A percentile compares a stretch with the other conserved stretches of the same genome.
These are phyloP conservation scores for Tichodroma muraria DNA, from an alignment of 2,113 vertebrate genomes.

Conservation along the genomic window DNA sequence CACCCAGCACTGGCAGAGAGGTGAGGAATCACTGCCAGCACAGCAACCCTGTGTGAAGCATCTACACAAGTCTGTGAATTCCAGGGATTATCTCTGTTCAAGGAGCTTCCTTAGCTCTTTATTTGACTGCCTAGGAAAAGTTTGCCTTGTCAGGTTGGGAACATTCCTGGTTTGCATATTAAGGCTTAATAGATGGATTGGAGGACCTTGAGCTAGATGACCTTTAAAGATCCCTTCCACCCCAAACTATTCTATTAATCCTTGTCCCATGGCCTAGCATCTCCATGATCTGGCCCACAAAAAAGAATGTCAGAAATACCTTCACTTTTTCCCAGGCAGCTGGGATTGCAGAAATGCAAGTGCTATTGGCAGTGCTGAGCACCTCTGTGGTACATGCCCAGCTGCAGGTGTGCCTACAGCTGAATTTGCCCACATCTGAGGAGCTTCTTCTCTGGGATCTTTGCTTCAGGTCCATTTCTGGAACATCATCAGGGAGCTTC, in stretches of 20 bases:
- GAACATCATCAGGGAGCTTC: neutral
- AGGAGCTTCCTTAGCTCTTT: neutral
- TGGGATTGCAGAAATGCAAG: neutral
- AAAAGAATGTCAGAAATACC: neutral
- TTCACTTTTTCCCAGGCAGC: neutral
- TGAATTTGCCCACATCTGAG: neutral
- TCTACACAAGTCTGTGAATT: fast-evolving
- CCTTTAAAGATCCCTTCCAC: neutral
- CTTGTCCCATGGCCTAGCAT: fast-evolving
- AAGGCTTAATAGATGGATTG: neutral
- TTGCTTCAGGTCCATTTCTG: neutral
- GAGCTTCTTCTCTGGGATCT: neutral
- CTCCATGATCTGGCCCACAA: neutral
- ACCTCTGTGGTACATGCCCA: neutral
- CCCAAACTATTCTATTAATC: neutral
- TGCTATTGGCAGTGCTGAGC: fast-evolving
- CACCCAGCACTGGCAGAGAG: fast-evolving
- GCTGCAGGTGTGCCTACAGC: neutral
- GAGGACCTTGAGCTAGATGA: neutral
- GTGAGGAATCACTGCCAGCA: neutral
- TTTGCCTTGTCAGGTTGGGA: neutral
- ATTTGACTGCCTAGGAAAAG: neutral
- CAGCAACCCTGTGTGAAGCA: neutral
- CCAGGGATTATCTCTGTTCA: neutral
- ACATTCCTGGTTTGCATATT: neutral